Base-by-base conservation (phyloP, 2,888 invertebrate species). In the Dione juno region DNA sequence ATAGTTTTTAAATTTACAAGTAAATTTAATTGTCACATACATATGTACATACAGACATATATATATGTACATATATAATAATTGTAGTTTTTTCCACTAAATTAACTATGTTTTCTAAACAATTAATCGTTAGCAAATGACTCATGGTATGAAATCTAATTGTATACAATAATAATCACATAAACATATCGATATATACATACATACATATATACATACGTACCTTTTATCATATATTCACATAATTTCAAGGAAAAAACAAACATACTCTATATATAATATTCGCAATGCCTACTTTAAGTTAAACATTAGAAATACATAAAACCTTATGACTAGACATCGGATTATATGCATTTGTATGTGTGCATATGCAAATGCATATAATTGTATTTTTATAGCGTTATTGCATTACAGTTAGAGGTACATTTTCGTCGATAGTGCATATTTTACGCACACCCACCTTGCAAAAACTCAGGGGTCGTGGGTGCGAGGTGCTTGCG, bases 81-180 rank as follows among this genome's bases (percentile, higher is more conserved):
- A 35, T n/a, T 37, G 10, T 28, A 45, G 28, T 45, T 61, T 28
- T n/a, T 45, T 11, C 61, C 43, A 43, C 43, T 43, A 61, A 41
- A 45, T 45, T 6, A 14, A 14, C 7, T 14, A 6, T n/a, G 11
- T 61, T 61, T 61, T 43, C 43, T 45, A 45, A n/a, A n/a, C 61
- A 61, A 61, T 61, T n/a, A 59, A 41, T 59, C 43, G 41, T 41
- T 59, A 43, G n/a, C n/a, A 21, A 43, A n/a, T 59, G 41, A 59
- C 57, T 37, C 57, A 57, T 7, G 35, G 10, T 37, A 57, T 57
- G 16, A 57, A 57, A 57, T 57, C 37, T 57, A 37, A n/a, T n/a
- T 35, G 6, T 19, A 50, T 50, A 45, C 45, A n/a, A 45, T 14
- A 45, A 45, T 45, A 45, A 45, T 45, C 6, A 45, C 11, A 45